Evolutionary conservation across 2,113 vertebrate species (phyloP).

Genomic region (Malurus melanocephalus): DNA sequence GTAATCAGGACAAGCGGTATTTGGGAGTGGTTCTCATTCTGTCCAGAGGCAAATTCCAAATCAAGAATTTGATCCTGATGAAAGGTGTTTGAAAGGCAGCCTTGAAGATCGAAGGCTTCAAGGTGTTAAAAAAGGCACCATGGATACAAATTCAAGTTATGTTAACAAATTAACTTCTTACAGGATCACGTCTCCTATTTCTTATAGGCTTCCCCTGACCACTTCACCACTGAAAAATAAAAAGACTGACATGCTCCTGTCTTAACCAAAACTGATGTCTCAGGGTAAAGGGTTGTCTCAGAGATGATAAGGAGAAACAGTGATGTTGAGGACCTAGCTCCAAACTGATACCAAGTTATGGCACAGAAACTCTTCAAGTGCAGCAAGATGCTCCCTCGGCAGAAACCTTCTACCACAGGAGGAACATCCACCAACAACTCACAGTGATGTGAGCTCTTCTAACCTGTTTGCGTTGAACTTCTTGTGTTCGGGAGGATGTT

Average conservation of each 20-base stretch:
- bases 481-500: neutral
- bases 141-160: neutral
- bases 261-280: neutral
- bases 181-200: neutral
- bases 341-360: neutral
- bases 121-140: neutral
- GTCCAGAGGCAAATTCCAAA: slow-evolving; percentile 33
- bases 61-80: neutral
- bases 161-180: neutral
- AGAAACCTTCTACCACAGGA: neutral
- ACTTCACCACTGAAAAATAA: neutral
- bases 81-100: slow-evolving; percentile 3
- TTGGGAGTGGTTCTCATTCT: slow-evolving; percentile 31
- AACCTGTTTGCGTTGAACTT: neutral
- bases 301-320: neutral
- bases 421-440: neutral
- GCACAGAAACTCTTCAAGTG: neutral
- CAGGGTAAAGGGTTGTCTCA: neutral
- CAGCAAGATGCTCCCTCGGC: neutral
- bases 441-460: neutral
- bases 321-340: neutral
- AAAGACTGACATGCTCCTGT: neutral
- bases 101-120: neutral
- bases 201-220: neutral
- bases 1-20: neutral